Evolutionary conservation across 2,113 vertebrate species (phyloP).

Genomic region (Xenopus borealis): DNA sequence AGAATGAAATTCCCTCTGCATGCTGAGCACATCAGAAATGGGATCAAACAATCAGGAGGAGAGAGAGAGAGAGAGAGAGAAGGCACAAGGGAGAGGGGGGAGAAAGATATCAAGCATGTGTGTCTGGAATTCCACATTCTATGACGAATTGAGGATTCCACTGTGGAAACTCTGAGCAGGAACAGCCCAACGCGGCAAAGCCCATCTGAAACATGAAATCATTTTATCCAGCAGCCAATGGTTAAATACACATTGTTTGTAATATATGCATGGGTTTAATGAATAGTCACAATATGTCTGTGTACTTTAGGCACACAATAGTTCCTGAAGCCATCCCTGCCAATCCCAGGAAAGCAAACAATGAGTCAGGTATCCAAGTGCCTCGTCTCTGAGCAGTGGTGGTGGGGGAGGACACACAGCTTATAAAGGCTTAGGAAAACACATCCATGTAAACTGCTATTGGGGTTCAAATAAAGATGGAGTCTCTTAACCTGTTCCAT

Average conservation of each 20-base stretch:
- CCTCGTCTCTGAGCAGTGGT: neutral
- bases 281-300: no score
- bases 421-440: conserved; percentile 11
- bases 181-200: neutral
- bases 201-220: no score
- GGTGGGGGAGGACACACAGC: neutral
- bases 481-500: no score
- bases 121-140: conserved; percentile 7
- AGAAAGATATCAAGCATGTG: neutral
- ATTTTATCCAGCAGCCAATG: no score
- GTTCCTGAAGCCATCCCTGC: conserved; percentile 3
- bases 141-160: conserved; percentile 38
- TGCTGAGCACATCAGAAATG: conserved; percentile 34
- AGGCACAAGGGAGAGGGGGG: neutral
- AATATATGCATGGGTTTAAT: no score
- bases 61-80: no score
- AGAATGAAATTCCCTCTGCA: conserved; percentile 21
- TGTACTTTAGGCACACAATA: neutral
- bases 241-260: no score
- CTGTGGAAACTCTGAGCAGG: neutral
- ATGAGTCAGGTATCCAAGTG: conserved; percentile 20
- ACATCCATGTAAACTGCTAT: neutral
- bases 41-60: neutral
- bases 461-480: no score
- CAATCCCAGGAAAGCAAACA: conserved; percentile 22